Base-by-base conservation (phyloP, 2,797 vertebrate genomes). In the Chelmon rostratus region DNA sequence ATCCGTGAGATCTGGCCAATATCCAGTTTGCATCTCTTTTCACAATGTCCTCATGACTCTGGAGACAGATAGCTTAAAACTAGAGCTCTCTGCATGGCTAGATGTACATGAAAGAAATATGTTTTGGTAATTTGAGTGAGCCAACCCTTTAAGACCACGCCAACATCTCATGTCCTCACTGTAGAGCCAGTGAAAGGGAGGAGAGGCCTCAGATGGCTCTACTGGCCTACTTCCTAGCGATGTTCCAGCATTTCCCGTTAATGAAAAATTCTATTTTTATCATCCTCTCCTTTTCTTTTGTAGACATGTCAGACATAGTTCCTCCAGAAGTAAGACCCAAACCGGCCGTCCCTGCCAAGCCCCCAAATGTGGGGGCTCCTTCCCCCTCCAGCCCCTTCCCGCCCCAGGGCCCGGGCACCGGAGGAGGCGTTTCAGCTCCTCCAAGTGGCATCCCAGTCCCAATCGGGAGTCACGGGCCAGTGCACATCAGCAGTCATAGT, bases 291-390 rank as follows among this genome's bases (percentile, higher is more conserved):
- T 49, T 63, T 54, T 66, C 49, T 54, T 68, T 61, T 82, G 38
- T 92, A 96, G 96, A 96, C 94, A 99, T 99, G 98, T 98, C 98
- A 80, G 98, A 99, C 93, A 82, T 98, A 75, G 97, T 97, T 86
- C 95, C 95, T 77, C 97, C 97, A 62, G 98, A 99, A 88, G 94
- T 97, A 0, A 96, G 95, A 95, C 97, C 96, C 84, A 99, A 99
- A 87, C 98, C 98, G 10, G 97, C 79, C 0, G 97, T 99, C 71
- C 98, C 98, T 0, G 97, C 97, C 93, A 99, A 99, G 86, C 98
- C 98, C 25, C 89, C 94, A 13, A 95, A 95, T 82, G 96, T 96
- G 70, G 93, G 89, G 35, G 92, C 82, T 33, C 87, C 91, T 13
- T 92, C 93, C 11, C 90, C 92, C 23, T 88, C 91, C 37, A 90